A percentile compares a stretch with the other conserved stretches of the same genome.
These are phyloP conservation scores for Oscheius sp. DNA, from an alignment of 2,888 invertebrate species.

Conservation along the genomic window DNA sequence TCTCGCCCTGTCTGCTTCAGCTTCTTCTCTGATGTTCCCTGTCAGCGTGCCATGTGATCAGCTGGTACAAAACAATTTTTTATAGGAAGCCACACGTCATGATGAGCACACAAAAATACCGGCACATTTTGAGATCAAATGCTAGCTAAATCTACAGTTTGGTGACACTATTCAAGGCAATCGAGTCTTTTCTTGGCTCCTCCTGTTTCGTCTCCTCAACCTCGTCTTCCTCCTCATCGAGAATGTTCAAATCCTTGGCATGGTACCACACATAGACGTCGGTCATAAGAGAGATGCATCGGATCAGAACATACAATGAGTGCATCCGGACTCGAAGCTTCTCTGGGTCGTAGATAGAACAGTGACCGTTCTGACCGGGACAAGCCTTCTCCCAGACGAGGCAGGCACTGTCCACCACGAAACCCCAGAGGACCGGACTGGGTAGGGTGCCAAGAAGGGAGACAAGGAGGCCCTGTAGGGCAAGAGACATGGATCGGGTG, in stretches of 20 bases:
- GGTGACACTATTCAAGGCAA: conserved; percentile 7
- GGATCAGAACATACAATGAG: conserved; percentile 62
- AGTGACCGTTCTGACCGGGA: conserved; percentile 69
- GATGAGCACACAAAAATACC: conserved; percentile 15
- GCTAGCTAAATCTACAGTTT: neutral
- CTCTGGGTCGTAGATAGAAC: conserved; percentile 74
- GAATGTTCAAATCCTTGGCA: conserved; percentile 69
- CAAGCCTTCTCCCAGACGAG: conserved; percentile 74
- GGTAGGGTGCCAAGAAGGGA: conserved; percentile 73
- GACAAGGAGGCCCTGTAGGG: conserved; percentile 71
- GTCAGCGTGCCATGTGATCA: too few species aligned
- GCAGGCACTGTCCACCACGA: conserved; percentile 75
- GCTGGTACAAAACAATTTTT: neutral
- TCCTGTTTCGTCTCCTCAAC: conserved; percentile 19
- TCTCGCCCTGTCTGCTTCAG: too few species aligned
- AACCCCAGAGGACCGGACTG: conserved; percentile 74
- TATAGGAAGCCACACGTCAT: conserved; percentile 23
- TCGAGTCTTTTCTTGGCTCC: conserved; percentile 1
- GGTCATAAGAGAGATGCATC: conserved; percentile 62
- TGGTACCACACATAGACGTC: conserved; percentile 71
- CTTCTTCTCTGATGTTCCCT: too few species aligned
- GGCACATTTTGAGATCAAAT: conserved; percentile 27
- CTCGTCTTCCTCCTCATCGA: conserved; percentile 66
- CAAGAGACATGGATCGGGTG: conserved; percentile 65
- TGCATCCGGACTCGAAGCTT: conserved; percentile 71